Evolutionary conservation across 2,113 vertebrate species (phyloP), one percentile per base, ranked within the genome.

Genomic region (Coreoperca whiteheadi): DNA sequence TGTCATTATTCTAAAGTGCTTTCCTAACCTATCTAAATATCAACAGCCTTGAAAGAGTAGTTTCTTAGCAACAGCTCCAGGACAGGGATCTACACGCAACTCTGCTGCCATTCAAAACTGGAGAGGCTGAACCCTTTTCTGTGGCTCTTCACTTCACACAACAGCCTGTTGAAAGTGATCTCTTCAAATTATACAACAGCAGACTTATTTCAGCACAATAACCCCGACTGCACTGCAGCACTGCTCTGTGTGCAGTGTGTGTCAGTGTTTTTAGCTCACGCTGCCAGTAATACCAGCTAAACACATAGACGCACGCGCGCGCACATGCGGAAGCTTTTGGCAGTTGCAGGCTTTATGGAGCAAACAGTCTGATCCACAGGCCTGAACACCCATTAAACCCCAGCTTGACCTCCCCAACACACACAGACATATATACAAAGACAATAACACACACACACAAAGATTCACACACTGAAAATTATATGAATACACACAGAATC

Each of bases 21-120:
- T 64, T 57, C 32, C 21, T 25, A 34, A 68, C 43, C 77, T 57
- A 64, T 81, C 65, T 51, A 61, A 89, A 85, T 76, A 87, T 81
- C 85, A 84, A 50, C 75, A 60, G 73, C 69, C 76, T 83, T 83
- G 74, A 77, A 86, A 74, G 32, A 43, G 43, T 72, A 74, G 90
- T 86, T 89, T 74, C 83, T 89, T 82, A 92, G 87, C 86, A 91
- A 91, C 84, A 34, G 80, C 70, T 63, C 30, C 70, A 68, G 78
- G 82, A 88, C 67, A 39, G 59, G 43, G 30, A 85, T 88, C 66
- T 85, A n/a, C 23, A 80, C 65, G 50, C 51, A 32, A 77, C 74
- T 59, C 48, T 21, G 71, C 80, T 77, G 77, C 77, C 84, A 66
- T 81, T 87, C 57, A 82, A 46, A 77, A 65, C 21, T 71, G 57